Conservation (phyloP, 2,113 vertebrate species). For the Tachycineta bicolor region DNA sequence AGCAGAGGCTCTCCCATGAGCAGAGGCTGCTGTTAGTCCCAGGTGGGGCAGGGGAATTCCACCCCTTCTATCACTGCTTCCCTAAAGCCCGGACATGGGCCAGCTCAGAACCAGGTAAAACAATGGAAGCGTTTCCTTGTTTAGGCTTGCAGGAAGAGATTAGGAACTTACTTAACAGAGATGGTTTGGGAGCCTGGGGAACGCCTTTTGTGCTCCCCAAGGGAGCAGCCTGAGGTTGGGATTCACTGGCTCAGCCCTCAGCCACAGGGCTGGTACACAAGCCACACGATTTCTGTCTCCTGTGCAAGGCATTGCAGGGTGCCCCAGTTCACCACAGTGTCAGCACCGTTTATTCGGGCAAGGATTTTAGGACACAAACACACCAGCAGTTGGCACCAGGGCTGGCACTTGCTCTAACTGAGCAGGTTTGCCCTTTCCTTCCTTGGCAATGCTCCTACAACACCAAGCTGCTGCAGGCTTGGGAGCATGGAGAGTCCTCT, state of each 20-base stretch:
- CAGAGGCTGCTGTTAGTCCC: background rate
- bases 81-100: rapidly evolving
- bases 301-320: background rate
- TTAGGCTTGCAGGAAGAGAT: background rate
- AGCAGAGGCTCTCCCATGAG: background rate
- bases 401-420: background rate
- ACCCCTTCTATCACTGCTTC: background rate
- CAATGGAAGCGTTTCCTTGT: background rate
- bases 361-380: background rate
- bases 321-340: background rate
- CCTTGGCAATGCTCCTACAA: background rate
- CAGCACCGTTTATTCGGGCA: background rate
- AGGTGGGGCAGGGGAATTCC: constrained; percentile 43
- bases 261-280: rapidly evolving
- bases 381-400: background rate
- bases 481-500: background rate
- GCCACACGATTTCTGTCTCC: rapidly evolving
- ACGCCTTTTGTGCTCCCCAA: background rate
- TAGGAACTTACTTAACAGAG: background rate
- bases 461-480: background rate
- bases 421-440: background rate
- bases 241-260: rapidly evolving
- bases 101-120: background rate
- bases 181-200: background rate
- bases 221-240: background rate